These are phyloP conservation scores for Stegophylla sp. DNA, from an alignment of 2,888 invertebrate species.

Conservation along the genomic window DNA sequence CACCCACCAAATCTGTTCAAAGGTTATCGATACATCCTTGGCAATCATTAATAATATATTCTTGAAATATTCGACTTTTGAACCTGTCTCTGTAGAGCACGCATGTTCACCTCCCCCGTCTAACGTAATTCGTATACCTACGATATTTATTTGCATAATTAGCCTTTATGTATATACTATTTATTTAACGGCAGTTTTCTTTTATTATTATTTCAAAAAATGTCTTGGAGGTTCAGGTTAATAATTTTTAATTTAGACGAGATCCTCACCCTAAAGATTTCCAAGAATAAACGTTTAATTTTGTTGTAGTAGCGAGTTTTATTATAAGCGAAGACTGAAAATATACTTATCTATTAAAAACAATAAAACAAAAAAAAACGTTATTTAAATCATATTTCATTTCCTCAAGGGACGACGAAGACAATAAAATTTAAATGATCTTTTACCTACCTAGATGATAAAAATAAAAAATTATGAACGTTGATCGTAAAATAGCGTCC, in stretches of 20 bases:
- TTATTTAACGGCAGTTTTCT: neutral
- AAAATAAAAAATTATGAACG: conserved; percentile 34
- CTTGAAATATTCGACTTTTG: conserved; percentile 42
- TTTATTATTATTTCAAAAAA: neutral
- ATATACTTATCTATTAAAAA: too few relatives aligned
- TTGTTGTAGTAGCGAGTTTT: too few relatives aligned
- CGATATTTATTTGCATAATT: conserved; percentile 18
- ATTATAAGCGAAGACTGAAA: neutral
- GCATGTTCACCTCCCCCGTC: conserved; percentile 36
- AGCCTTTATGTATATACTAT: neutral
- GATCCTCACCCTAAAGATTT: neutral
- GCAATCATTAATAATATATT: conserved; percentile 20
- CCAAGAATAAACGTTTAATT: neutral
- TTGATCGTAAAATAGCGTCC: conserved; percentile 20
- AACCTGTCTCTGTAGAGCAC: conserved; percentile 21
- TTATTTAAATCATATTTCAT: neutral
- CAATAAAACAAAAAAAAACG: neutral
- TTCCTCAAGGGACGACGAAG: neutral
- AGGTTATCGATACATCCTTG: conserved; percentile 50
- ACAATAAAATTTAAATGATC: conserved; percentile 12
- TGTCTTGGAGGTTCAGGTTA: neutral
- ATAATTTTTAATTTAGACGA: neutral
- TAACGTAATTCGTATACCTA: neutral
- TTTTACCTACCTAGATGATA: conserved; percentile 19
- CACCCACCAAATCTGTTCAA: conserved; percentile 50